A percentile compares a stretch with the other conserved stretches of the same genome.
These are phyloP conservation scores for Sipha maydis DNA, from an alignment of 2,888 invertebrate genomes.

Conservation along the genomic window DNA sequence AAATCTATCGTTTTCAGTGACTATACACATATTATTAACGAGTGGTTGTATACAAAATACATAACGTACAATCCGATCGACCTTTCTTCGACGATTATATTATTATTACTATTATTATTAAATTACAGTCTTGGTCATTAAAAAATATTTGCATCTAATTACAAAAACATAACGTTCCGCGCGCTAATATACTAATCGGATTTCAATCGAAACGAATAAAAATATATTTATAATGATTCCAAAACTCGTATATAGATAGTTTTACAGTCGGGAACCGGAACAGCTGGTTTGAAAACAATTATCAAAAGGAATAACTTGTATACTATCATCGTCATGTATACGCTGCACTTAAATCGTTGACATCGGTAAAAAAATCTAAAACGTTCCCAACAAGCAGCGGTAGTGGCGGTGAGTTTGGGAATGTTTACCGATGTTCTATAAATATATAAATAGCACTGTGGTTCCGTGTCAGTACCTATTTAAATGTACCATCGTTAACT, in stretches of 20 bases:
- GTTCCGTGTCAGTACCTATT: too few species aligned
- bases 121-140: neutral
- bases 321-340: neutral
- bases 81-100: neutral
- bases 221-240: neutral
- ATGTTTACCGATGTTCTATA: neutral
- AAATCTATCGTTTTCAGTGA: constrained; percentile 35
- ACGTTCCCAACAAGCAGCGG: neutral
- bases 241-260: too few species aligned
- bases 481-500: too few species aligned
- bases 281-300: constrained; percentile 11
- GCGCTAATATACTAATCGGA: neutral
- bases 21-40: neutral
- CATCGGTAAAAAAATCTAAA: neutral
- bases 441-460: neutral
- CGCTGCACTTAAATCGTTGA: neutral
- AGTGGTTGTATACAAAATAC: neutral
- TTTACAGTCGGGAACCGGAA: neutral
- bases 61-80: neutral
- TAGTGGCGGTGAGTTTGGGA: too few species aligned
- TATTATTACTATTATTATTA: too few species aligned
- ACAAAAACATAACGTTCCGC: neutral
- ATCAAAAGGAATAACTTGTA: neutral
- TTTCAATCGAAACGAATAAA: constrained; percentile 15
- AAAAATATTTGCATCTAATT: neutral